Base-by-base conservation (phyloP, 2,797 vertebrate genomes). In the Morus bassanus region DNA sequence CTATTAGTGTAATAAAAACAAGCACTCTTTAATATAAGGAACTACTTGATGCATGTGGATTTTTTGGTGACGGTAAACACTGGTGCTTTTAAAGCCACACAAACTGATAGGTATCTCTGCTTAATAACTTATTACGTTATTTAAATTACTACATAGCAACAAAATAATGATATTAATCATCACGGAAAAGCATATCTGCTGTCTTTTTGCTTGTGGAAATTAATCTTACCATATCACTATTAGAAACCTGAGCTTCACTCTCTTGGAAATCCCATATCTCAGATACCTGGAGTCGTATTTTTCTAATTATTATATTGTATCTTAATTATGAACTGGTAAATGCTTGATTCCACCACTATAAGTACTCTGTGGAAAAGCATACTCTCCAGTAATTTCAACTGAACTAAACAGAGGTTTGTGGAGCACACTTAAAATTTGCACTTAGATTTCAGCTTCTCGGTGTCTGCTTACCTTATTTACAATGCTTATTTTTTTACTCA, bases 401-500 rank as follows among this genome's bases (percentile, higher is more conserved):
- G 39, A 86, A 69, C 31, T 61, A 61, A 69, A 10, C 7, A 37
- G 6, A 53, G 18, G 13, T 86, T 50, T 77, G 27, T 65, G 64
- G 13, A 45, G 25, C 18, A 11, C 16, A 8, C 5, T 73, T 89
- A 14, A 18, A 65, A 17, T 80, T 80, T 64, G 21, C 28, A 19
- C 17, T 85, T 72, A 37, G 35, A 69, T 65, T 88, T 84, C 72
- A 48, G 21, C 17, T 72, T 48, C 43, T 80, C 39, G 14, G 12
- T 64, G 11, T 74, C 37, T 72, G 2, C 21, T 79, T 85, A 63
- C 8, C 33, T 81, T 60, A 48, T 30, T 75, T 51, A 63, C 5
- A 78, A 16, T 63, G 30, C 17, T 48, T 70, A 7, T 0, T 3
- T 33, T 74, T 75, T 63, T 17, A 31, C 21, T 30, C 0, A 50